Percentiles rank a stretch among this genome's conserved stretches.
Conservation (phyloP, 2,888 invertebrate genomes). For the Melanostoma mellinum region DNA sequence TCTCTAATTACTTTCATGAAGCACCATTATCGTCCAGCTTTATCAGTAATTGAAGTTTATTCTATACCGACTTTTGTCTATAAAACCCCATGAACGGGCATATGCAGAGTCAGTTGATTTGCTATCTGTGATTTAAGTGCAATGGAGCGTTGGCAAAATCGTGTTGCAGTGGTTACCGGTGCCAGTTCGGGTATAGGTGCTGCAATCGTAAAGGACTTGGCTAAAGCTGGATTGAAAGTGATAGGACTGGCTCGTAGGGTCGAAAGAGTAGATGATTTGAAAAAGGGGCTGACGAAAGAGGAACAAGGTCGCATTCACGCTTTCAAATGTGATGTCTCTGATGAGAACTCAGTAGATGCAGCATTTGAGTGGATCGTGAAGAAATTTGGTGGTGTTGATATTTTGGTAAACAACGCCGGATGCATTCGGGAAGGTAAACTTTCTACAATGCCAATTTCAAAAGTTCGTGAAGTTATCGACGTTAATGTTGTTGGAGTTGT, state of each 20-base stretch:
- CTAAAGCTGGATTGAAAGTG: constrained; percentile 83
- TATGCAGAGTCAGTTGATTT: not conserved
- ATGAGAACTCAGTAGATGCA: constrained; percentile 83
- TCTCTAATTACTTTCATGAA: too few species aligned
- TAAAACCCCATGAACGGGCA: not conserved
- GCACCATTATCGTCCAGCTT: too few species aligned
- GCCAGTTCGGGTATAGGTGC: constrained; percentile 86
- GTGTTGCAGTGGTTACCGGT: constrained; percentile 86
- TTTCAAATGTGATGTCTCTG: constrained; percentile 83
- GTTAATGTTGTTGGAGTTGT: constrained; percentile 82
- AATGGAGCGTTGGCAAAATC: constrained; percentile 85
- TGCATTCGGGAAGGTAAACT: constrained; percentile 76
- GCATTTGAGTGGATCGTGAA: constrained; percentile 83
- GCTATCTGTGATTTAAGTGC: too few species aligned
- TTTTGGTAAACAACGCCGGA: constrained; percentile 85
- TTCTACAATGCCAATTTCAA: constrained; percentile 73
- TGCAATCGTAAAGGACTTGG: constrained; percentile 82
- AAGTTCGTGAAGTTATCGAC: constrained; percentile 79
- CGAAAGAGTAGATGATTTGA: constrained; percentile 81
- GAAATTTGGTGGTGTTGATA: constrained; percentile 83
- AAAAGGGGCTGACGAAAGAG: constrained; percentile 72
- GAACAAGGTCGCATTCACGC: constrained; percentile 78
- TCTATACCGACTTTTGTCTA: too few species aligned
- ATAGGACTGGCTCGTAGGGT: constrained; percentile 83
- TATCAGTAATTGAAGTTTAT: too few species aligned